Evolutionary conservation across 2,797 vertebrate genomes (phyloP), one percentile per base, ranked within the genome.

Genomic region (Kryptopterus vitreolus): DNA sequence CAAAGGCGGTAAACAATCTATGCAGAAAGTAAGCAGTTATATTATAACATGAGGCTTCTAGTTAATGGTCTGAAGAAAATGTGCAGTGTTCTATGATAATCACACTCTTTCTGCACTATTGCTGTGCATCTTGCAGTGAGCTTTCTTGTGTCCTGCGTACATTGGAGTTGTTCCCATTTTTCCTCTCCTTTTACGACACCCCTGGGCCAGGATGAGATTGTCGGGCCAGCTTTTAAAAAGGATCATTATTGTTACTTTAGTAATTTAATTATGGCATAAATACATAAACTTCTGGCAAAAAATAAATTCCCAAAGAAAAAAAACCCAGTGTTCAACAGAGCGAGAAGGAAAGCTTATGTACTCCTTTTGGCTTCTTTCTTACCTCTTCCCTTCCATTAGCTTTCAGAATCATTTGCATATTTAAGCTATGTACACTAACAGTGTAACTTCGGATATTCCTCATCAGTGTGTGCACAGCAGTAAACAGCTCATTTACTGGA

Each of bases 41-140:
- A 55, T 46, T 74, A 59, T 9, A 59, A 74, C 33, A 46, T 43
- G 22, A 74, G 26, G 35, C 5, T 59, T 35, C 9, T 33, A 53
- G 29, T 35, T 74, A 59, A 74, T 74, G 35, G 33, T 59, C 38
- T 59, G 35, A n/a, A 74, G 55, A 74, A 74, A 43, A 59, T 59
- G n/a, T 74, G 55, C 33, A 46, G 55, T 43, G n/a, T 26, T 59
- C 57, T 58, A 58, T 58, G 22, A 13, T 74, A 38, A 74, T 74
- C 33, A 38, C 33, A 74, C 43, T 69, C 43, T 43, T 69, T 69
- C 43, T 63, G 62, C 62, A 48, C 43, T 48, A 24, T 29, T 69
- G 63, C 33, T 43, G 11, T 66, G 35, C 22, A 26, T 61, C 12
- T 31, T 61, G 33, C 62, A 63, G 16, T n/a, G 20, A 35, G 62